Evolutionary conservation across 2,888 invertebrate species (phyloP).

Genomic region (Euplagia quadripunctaria): DNA sequence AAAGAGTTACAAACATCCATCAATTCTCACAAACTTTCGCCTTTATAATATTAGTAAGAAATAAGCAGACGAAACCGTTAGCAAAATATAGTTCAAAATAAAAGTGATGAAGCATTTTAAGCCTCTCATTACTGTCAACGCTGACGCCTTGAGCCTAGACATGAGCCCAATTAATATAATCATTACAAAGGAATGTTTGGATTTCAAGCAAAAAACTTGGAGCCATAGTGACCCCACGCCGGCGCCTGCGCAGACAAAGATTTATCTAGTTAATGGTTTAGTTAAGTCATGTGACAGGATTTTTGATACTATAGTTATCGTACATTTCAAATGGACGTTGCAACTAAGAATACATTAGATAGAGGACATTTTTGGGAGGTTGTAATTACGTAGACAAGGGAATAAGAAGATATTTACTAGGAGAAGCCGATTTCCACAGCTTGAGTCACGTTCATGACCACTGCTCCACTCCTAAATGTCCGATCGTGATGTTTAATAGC

Average conservation of each 20-base stretch:
- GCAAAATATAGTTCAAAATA: no score
- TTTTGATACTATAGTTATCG: conserved; percentile 2
- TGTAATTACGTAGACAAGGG: not conserved
- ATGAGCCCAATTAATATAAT: conserved; percentile 44
- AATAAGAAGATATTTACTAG: not conserved
- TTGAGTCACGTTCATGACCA: not conserved
- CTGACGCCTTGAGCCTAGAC: conserved; percentile 19
- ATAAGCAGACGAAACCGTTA: no score
- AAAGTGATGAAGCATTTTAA: not conserved
- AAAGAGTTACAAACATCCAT: no score
- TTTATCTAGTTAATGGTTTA: conserved; percentile 12
- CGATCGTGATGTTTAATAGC: not conserved
- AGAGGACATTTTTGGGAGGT: not conserved
- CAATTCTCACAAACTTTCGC: no score
- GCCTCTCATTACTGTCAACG: conserved; percentile 10
- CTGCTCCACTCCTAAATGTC: not conserved
- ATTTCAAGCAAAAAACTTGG: conserved; percentile 39
- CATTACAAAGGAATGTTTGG: conserved; percentile 34
- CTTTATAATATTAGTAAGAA: no score
- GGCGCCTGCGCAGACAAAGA: conserved; percentile 31
- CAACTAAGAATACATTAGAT: not conserved
- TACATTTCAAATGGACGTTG: no score
- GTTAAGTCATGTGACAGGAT: not conserved
- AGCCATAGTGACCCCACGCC: conserved; percentile 17
- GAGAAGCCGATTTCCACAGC: not conserved